Percentiles rank a stretch among this genome's conserved stretches.
phyloP scores from a whole-genome alignment of 2,797 vertebrate species.

The Trichosurus vulpecula region DNA sequence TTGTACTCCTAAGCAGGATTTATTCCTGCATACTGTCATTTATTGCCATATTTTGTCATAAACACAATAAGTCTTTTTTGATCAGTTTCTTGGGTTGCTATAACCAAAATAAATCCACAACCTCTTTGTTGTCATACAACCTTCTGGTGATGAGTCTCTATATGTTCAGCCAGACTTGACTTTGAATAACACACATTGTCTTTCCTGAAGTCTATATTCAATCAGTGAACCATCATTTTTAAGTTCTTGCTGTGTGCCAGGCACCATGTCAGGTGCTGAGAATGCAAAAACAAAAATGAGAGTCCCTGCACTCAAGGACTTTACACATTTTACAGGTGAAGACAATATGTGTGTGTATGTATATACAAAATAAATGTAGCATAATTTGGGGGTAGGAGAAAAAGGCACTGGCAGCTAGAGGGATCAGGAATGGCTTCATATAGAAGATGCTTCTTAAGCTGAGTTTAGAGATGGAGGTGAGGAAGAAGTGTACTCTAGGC shows the following conservation, averaged over 20 bases:
- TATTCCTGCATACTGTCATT: neutral
- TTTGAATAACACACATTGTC: neutral
- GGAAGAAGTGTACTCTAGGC: neutral
- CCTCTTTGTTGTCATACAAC: neutral
- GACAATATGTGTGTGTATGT: neutral
- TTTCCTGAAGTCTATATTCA: neutral
- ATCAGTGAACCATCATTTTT: neutral
- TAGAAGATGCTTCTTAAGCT: neutral
- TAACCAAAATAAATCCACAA: neutral
- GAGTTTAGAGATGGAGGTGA: neutral
- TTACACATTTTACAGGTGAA: neutral
- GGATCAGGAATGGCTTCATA: neutral
- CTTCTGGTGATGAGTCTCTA: neutral
- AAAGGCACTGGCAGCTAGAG: neutral
- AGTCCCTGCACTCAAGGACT: neutral
- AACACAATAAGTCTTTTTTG: neutral
- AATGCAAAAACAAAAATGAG: neutral
- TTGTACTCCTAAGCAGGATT: neutral
- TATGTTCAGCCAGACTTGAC: neutral
- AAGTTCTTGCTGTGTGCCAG: neutral
- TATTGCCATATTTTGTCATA: neutral
- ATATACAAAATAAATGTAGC: neutral
- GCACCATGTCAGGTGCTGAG: neutral
- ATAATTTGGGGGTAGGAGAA: neutral
- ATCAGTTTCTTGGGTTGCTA: neutral